Percentiles rank a stretch among this genome's conserved stretches.
Evolutionary conservation across 2,113 vertebrate species (phyloP).

Genomic region (Etheostoma cragini): DNA sequence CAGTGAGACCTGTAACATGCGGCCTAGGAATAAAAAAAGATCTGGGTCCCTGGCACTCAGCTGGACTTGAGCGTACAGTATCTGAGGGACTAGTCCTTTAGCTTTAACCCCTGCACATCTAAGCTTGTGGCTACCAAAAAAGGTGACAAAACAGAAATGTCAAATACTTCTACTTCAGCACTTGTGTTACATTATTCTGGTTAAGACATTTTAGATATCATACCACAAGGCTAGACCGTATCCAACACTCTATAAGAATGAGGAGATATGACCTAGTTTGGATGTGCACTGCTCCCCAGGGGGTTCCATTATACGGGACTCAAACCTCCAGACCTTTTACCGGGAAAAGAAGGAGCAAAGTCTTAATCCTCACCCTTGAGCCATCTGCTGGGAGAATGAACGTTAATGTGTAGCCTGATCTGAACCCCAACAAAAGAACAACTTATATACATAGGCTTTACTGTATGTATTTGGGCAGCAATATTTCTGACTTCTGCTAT

Average conservation of each 20-base stretch:
- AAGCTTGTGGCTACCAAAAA: not conserved
- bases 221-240: slow-evolving; percentile 16
- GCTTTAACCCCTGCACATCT: slow-evolving; percentile 8
- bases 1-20: slow-evolving; percentile 42
- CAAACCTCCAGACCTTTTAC: slow-evolving; percentile 62
- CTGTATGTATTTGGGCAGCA: not conserved
- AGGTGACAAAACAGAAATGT: not conserved
- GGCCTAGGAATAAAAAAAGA: slow-evolving; percentile 42
- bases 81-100: not conserved
- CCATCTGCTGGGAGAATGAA: slow-evolving; percentile 68
- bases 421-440: slow-evolving; percentile 9
- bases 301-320: slow-evolving; percentile 61
- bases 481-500: not conserved
- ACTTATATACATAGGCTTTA: not conserved
- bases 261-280: slow-evolving; percentile 62
- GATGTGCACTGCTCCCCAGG: slow-evolving; percentile 38
- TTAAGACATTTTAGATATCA: not conserved
- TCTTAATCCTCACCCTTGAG: slow-evolving; percentile 69
- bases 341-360: slow-evolving; percentile 62
- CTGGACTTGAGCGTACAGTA: not conserved
- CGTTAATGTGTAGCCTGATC: slow-evolving; percentile 25
- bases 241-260: slow-evolving; percentile 27
- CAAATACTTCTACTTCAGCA: not conserved
- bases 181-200: not conserved
- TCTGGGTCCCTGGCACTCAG: slow-evolving; percentile 7